A percentile compares a stretch with the other conserved stretches of the same genome.
Evolutionary conservation across 92 coral and sea anemone genomes (phyloP).

Genomic region (Zoanthus sansibaricus): DNA sequence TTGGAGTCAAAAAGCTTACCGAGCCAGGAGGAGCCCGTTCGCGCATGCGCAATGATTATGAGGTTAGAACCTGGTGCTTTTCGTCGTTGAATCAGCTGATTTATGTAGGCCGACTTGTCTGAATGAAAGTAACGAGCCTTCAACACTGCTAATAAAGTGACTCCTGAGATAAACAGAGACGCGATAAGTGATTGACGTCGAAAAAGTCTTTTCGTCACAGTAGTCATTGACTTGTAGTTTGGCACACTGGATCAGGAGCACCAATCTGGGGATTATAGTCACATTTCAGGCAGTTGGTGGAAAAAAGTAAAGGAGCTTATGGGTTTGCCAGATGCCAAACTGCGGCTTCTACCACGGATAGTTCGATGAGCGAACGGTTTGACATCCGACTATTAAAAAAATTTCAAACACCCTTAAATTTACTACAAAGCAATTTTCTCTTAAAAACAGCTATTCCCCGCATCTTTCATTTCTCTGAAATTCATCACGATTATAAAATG

Average conservation of each 20-base stretch:
- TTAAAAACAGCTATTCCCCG: too few relatives aligned
- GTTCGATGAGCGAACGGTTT: too few relatives aligned
- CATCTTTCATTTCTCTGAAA: too few relatives aligned
- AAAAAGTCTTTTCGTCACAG: background rate
- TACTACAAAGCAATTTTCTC: too few relatives aligned
- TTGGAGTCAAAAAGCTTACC: conserved; percentile 89
- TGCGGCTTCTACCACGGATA: too few relatives aligned
- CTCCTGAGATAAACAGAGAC: background rate
- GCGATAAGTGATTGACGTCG: background rate
- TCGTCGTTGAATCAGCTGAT: background rate
- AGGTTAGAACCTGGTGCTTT: conserved; percentile 46
- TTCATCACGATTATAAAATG: too few relatives aligned
- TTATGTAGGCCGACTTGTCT: background rate
- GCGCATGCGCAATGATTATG: conserved; percentile 80
- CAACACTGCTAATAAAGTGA: background rate
- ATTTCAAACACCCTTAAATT: too few relatives aligned
- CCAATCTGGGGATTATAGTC: background rate
- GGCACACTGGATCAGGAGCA: background rate
- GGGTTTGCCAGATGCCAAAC: too few relatives aligned
- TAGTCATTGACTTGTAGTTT: background rate
- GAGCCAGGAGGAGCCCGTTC: conserved; percentile 94
- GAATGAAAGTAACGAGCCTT: background rate
- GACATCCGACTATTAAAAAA: too few relatives aligned
- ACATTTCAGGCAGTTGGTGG: too few relatives aligned
- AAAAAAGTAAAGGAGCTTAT: too few relatives aligned